Evolutionary conservation across 92 coral and sea anemone species (phyloP).

Genomic region (Virgularia gustaviana): DNA sequence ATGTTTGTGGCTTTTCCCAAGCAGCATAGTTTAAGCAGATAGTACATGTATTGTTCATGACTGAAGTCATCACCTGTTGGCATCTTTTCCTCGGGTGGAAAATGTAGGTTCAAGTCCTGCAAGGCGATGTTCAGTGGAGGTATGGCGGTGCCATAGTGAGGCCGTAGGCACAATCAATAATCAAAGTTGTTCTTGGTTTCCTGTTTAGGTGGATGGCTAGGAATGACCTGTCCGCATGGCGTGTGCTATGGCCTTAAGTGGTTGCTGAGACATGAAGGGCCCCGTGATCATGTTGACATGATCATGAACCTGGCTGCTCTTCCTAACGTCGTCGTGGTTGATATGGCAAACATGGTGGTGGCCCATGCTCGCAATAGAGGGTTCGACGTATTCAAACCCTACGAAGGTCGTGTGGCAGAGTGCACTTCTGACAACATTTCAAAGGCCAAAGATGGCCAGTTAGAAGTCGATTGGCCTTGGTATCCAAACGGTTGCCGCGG

Average conservation of each 20-base stretch:
- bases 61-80: not conserved
- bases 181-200: not conserved
- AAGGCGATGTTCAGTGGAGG: not conserved
- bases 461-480: constrained; percentile 46
- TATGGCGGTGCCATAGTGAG: not conserved
- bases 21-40: too few relatives aligned
- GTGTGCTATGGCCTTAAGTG: constrained; percentile 41
- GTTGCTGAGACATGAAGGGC: constrained; percentile 39
- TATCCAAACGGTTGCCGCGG: not conserved
- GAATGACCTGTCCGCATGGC: constrained; percentile 45
- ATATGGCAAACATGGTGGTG: constrained; percentile 43
- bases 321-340: constrained; percentile 45
- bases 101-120: constrained; percentile 1
- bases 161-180: not conserved
- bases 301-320: constrained; percentile 30
- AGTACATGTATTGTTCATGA: too few relatives aligned
- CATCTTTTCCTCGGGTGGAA: not conserved
- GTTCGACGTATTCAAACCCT: constrained; percentile 34
- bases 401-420: constrained; percentile 38
- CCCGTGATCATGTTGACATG: constrained; percentile 42
- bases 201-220: constrained; percentile 51
- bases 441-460: constrained; percentile 10
- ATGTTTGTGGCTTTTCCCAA: not conserved
- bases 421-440: constrained; percentile 17
- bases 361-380: constrained; percentile 43